Base-by-base conservation (phyloP, 1,140 invertebrate genomes). In the Cyclargus thomasi region DNA sequence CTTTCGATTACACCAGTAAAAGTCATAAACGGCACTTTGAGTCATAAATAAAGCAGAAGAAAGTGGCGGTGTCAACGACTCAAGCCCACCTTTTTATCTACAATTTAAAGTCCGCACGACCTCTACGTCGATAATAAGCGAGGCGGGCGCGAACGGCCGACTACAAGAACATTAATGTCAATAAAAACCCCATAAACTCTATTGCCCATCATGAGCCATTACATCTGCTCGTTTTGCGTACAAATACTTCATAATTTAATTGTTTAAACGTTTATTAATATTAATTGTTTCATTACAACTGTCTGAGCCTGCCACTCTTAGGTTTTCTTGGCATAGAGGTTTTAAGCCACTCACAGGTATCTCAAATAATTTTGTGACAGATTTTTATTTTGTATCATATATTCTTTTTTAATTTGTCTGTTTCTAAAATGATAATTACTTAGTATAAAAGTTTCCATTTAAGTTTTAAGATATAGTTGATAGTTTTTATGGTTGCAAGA, bases 181-280 rank as follows among this genome's bases (percentile, higher is more conserved):
- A 90, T 90, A 88, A 88, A 90, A 88, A 84, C 87, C 78, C 83
- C 79, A 86, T 90, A 88, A 90, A 88, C 77, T 84, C 87, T 90
- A 90, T 90, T 90, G 85, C 83, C 78, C 74, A 75, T 86, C 85
- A 86, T 90, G 87, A 90, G 87, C 76, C 78, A 83, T 82, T 81
- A 73, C 87, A 88, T 86, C 87, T 88, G 87, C 74, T 71, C 83
- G 82, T 84, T 85, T 81, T 75, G 78, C 74, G 78, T 83, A 83
- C 78, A 81, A 83, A 84, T 79, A 84, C 35, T 29, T 78, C 74
- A 84, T 85, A 82, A 79, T 83, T 81, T 77, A 77, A 83, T 83
- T 80, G 79, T 69, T 47, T 17, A n/a, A 59, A 59, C 14, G 17
- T 17, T 29, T 29, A 29, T 29, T 29, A 29, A 29, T 29, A 7